These are phyloP conservation scores for Melospiza melodia DNA, from an alignment of 2,113 vertebrate species.

Conservation along the genomic window DNA sequence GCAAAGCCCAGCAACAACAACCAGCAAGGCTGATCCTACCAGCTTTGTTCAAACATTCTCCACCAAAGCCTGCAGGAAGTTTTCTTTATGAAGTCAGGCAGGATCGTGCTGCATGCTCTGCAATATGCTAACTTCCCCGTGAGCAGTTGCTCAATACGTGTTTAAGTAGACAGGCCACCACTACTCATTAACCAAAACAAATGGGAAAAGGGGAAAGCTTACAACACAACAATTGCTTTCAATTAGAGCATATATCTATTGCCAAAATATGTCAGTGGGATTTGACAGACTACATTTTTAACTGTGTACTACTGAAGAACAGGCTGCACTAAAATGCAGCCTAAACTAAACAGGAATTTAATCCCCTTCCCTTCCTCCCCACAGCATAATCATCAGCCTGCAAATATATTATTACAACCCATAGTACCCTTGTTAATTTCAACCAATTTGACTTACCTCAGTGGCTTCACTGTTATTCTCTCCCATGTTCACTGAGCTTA, in stretches of 20 bases:
- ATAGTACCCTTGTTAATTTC: neutral
- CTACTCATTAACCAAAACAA: constrained; percentile 20
- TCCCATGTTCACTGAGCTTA: neutral
- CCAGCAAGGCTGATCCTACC: neutral
- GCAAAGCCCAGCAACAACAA: neutral
- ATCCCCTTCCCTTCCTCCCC: neutral
- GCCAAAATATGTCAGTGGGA: constrained; percentile 29
- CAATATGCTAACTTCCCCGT: neutral
- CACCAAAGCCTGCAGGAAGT: neutral
- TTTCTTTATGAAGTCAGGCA: constrained; percentile 7
- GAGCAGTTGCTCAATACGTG: constrained; percentile 33
- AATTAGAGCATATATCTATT: constrained; percentile 49
- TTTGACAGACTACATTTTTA: constrained; percentile 42
- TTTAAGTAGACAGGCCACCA: constrained; percentile 10
- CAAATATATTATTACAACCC: neutral
- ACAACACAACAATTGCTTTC: constrained; percentile 48
- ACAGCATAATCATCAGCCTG: neutral
- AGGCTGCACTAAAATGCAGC: neutral
- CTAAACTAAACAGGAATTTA: constrained; percentile 22
- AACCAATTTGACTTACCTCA: neutral
- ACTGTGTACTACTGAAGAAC: constrained; percentile 6
- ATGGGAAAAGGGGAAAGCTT: constrained; percentile 20
- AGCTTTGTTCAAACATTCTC: neutral
- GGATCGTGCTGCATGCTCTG: neutral
- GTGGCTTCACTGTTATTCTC: neutral